Conservation (phyloP, 2,797 vertebrate species). For the Bovichtus diacanthus region DNA sequence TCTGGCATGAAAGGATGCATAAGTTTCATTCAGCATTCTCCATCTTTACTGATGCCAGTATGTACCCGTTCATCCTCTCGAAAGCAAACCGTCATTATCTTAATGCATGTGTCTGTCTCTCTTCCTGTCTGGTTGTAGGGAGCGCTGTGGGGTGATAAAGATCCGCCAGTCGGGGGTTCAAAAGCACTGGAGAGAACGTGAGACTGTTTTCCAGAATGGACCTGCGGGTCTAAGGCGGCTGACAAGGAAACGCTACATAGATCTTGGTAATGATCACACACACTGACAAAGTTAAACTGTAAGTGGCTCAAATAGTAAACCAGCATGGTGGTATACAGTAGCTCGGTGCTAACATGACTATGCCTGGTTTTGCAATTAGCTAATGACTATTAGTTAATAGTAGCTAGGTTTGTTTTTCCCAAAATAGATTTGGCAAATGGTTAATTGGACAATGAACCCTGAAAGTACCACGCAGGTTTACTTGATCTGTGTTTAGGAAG, state of each 20-base stretch:
- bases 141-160: constrained; percentile 92
- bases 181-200: constrained; percentile 86
- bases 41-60: not conserved
- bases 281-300: not conserved
- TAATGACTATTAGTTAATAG: not conserved
- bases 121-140: constrained; percentile 49
- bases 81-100: not conserved
- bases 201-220: constrained; percentile 87
- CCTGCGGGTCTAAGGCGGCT: constrained; percentile 86
- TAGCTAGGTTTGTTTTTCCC: not conserved
- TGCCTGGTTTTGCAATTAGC: not conserved
- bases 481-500: not conserved
- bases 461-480: not conserved
- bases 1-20: not conserved
- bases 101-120: constrained; percentile 5
- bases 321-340: not conserved
- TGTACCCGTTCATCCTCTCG: not conserved
- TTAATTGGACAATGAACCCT: not conserved
- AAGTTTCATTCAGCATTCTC: not conserved
- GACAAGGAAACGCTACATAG: constrained; percentile 93
- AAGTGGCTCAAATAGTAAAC: not conserved
- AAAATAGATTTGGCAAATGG: not conserved
- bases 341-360: not conserved
- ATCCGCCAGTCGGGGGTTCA: constrained; percentile 88
- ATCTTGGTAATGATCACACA: constrained; percentile 88